These are phyloP conservation scores for Turritopsis rubra DNA, from an alignment of 30 jellyfish, hydroid and myxozoan genomes.

Conservation along the genomic window DNA sequence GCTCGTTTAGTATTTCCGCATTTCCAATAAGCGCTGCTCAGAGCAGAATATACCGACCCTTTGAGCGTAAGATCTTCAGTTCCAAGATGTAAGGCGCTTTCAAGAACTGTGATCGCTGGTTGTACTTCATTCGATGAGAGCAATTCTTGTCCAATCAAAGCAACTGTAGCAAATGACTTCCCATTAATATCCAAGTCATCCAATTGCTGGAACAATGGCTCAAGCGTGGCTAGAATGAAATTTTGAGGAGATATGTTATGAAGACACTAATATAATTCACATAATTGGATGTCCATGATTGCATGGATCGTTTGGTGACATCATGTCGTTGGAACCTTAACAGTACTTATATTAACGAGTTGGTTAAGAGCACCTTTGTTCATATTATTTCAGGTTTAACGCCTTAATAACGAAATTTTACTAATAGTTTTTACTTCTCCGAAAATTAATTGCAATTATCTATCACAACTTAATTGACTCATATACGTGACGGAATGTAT, in stretches of 20 bases:
- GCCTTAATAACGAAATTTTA: background rate
- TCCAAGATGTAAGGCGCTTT: constrained; percentile 85
- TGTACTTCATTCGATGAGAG: constrained; percentile 55
- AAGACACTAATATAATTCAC: background rate
- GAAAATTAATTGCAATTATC: background rate
- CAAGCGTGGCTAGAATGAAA: constrained; percentile 59
- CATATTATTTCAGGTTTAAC: background rate
- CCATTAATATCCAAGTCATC: constrained; percentile 57
- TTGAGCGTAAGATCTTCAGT: constrained; percentile 56
- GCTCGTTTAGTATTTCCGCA: constrained; percentile 71
- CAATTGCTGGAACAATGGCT: constrained; percentile 77
- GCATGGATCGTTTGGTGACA: too few species aligned
- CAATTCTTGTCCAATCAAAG: constrained; percentile 94
- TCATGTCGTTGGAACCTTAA: too few species aligned
- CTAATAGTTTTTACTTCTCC: background rate
- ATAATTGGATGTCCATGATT: too few species aligned
- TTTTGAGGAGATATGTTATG: background rate
- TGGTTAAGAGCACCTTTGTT: background rate
- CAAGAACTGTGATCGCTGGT: constrained; percentile 85
- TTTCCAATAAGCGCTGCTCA: constrained; percentile 91
- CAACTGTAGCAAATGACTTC: constrained; percentile 72
- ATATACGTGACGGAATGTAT: background rate
- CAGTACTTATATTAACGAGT: background rate
- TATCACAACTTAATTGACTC: background rate
- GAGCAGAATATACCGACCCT: constrained; percentile 81